phyloP scores from a whole-genome alignment of 2,888 invertebrate genomes.

The Augiades crinisus region DNA sequence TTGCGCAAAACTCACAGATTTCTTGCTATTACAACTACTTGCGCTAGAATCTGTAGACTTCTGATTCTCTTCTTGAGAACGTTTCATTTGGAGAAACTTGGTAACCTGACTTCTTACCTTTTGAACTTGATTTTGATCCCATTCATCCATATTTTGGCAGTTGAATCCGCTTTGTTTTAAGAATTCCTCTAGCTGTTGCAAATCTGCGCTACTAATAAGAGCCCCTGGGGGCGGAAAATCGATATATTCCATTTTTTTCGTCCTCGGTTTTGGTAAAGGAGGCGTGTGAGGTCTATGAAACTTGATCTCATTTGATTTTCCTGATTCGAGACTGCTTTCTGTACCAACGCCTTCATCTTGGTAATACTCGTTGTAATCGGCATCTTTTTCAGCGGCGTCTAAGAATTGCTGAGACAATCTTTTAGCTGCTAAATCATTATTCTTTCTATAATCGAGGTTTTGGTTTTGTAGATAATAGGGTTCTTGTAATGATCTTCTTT shows the following conservation, averaged over 20 bases:
- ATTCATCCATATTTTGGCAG: conserved; percentile 84
- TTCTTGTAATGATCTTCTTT: conserved; percentile 89
- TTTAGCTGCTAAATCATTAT: conserved; percentile 77
- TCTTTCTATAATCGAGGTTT: conserved; percentile 72
- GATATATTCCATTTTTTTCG: conserved; percentile 71
- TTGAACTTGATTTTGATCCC: conserved; percentile 85
- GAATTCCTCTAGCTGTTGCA: conserved; percentile 86
- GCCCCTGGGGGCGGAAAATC: conserved; percentile 76
- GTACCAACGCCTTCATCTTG: conserved; percentile 84
- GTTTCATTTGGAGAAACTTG: conserved; percentile 86
- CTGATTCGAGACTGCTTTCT: conserved; percentile 81
- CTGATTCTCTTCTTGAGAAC: conserved; percentile 84
- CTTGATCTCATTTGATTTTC: conserved; percentile 78
- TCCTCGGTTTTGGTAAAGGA: conserved; percentile 75
- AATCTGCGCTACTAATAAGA: conserved; percentile 82
- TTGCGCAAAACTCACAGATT: conserved; percentile 89
- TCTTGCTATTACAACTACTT: conserved; percentile 83
- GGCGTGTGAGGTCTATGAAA: conserved; percentile 76
- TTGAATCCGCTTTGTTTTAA: conserved; percentile 86
- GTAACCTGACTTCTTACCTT: conserved; percentile 87
- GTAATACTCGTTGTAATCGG: conserved; percentile 76
- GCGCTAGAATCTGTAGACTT: conserved; percentile 82
- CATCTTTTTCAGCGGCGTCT: conserved; percentile 78
- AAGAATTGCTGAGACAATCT: conserved; percentile 75
- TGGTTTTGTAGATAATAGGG: conserved; percentile 83